phyloP scores from a whole-genome alignment of 2,113 vertebrate species.

The Sinocyclocheilus maitianheensis region DNA sequence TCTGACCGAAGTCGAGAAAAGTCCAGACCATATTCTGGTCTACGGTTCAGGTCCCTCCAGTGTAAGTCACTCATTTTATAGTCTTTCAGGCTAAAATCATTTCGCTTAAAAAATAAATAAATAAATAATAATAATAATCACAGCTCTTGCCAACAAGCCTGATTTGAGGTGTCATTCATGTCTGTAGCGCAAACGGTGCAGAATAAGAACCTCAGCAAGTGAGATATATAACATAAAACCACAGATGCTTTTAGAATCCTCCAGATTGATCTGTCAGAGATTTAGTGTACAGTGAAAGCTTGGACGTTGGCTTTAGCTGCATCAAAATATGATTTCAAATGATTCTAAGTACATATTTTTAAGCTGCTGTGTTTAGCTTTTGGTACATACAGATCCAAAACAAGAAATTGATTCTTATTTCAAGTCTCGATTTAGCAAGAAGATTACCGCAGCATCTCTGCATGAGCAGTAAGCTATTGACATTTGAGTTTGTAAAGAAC shows the following conservation, averaged over 20 bases:
- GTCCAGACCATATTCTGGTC: not conserved
- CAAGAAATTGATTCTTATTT: not conserved
- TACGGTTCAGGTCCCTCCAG: not conserved
- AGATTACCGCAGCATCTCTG: not conserved
- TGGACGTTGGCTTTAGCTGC: not conserved
- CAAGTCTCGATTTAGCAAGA: not conserved
- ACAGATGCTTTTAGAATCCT: not conserved
- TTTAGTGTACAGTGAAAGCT: not conserved
- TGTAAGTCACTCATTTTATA: not conserved
- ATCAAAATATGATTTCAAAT: not conserved
- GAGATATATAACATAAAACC: conserved; percentile 4
- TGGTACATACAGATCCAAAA: not conserved
- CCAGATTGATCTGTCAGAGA: not conserved
- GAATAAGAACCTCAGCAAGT: not conserved
- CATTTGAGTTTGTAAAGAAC: not conserved
- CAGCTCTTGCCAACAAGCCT: not conserved
- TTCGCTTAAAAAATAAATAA: not conserved
- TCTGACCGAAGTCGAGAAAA: not conserved
- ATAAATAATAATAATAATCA: not conserved
- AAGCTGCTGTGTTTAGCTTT: not conserved
- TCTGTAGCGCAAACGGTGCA: not conserved
- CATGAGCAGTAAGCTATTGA: not conserved
- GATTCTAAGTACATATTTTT: not conserved
- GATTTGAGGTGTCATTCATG: not conserved
- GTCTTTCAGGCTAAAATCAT: not conserved